A percentile compares a stretch with the other conserved stretches of the same genome.
These are phyloP conservation scores for Falco novaeseelandiae DNA, from an alignment of 2,797 vertebrate genomes.

Conservation along the genomic window DNA sequence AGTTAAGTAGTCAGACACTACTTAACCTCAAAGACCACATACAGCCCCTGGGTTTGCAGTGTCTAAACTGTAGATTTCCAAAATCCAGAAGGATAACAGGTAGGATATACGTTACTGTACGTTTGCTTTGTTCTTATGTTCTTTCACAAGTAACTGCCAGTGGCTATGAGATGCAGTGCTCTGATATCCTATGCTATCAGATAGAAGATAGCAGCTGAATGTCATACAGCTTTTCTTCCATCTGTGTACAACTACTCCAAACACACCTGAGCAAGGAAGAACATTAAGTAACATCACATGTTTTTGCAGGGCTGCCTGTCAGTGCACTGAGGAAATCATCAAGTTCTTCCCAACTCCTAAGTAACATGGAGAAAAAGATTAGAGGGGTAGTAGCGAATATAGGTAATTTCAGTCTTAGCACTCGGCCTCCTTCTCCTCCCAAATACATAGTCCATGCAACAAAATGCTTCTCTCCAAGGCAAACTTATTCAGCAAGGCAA, in stretches of 20 bases:
- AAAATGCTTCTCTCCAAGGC: not conserved
- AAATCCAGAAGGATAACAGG: not conserved
- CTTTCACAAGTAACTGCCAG: conserved; percentile 3
- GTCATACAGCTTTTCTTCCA: not conserved
- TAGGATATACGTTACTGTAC: not conserved
- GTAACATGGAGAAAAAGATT: not conserved
- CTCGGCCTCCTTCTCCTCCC: not conserved
- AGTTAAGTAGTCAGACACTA: not conserved
- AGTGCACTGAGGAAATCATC: not conserved
- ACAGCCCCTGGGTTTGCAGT: not conserved
- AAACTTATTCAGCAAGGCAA: not conserved
- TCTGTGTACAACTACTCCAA: not conserved
- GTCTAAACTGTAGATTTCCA: not conserved
- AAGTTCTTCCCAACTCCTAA: not conserved
- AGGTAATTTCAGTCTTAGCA: not conserved
- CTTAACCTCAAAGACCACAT: not conserved
- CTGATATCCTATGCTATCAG: conserved; percentile 17
- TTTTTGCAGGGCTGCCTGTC: not conserved
- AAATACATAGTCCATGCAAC: not conserved
- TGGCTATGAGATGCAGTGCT: not conserved
- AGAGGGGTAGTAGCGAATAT: not conserved
- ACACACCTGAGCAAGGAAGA: not conserved
- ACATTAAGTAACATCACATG: not conserved
- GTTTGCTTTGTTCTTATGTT: not conserved
- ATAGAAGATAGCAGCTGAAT: conserved; percentile 1